These are phyloP conservation scores for Streblospio benedicti DNA, from an alignment of 1,140 invertebrate species.

Conservation along the genomic window DNA sequence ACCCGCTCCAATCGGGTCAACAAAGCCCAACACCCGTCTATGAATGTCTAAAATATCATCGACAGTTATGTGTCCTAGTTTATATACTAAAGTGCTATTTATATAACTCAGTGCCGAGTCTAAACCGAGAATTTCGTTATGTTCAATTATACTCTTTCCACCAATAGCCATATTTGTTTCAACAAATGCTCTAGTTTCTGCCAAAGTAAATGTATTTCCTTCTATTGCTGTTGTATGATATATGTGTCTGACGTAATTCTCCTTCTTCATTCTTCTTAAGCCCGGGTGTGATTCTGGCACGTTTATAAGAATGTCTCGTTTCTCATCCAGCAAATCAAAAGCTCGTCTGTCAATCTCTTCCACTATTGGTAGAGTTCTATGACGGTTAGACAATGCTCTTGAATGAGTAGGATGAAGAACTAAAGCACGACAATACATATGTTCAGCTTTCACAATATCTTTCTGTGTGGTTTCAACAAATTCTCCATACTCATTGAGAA, in stretches of 20 bases:
- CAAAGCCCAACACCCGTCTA: conserved; percentile 81
- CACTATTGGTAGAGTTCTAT: conserved; percentile 76
- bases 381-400: conserved; percentile 59
- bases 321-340: conserved; percentile 73
- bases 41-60: conserved; percentile 90
- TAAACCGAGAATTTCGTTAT: conserved; percentile 73
- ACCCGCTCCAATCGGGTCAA: conserved; percentile 56
- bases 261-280: conserved; percentile 77
- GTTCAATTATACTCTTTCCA: conserved; percentile 89
- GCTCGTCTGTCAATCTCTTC: conserved; percentile 77
- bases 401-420: conserved; percentile 71
- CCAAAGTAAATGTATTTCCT: conserved; percentile 92
- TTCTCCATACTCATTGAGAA: conserved; percentile 86
- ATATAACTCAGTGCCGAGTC: conserved; percentile 92
- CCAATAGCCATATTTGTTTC: conserved; percentile 86
- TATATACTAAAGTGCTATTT: conserved; percentile 71
- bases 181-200: conserved; percentile 81
- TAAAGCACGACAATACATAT: conserved; percentile 74
- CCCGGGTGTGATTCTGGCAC: conserved; percentile 72
- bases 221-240: conserved; percentile 96
- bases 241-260: conserved; percentile 90
- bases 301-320: conserved; percentile 68
- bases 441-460: conserved; percentile 81
- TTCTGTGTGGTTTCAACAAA: conserved; percentile 78
- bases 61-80: conserved; percentile 61